Conservation (phyloP, 2,888 invertebrate genomes). For the Atethmia centrago region DNA sequence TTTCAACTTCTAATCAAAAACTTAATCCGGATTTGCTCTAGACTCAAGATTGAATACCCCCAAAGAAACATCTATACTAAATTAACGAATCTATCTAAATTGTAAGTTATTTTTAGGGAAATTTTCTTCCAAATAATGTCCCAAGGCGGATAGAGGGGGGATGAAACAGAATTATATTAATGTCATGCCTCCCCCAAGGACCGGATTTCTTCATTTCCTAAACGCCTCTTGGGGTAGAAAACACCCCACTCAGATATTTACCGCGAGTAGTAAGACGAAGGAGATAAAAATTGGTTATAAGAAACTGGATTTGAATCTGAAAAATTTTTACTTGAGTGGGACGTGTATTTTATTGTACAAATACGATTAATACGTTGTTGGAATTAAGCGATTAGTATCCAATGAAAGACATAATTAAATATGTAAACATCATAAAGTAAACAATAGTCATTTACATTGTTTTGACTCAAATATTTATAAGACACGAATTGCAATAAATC, state of each 20-base stretch:
- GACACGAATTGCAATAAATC: not conserved
- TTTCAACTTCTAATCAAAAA: constrained; percentile 29
- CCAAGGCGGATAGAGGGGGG: constrained; percentile 67
- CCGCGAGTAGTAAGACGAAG: constrained; percentile 61
- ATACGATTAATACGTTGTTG: no score
- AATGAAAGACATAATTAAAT: no score
- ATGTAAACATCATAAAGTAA: no score
- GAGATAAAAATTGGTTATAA: constrained; percentile 56
- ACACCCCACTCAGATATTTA: constrained; percentile 65
- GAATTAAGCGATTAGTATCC: no score
- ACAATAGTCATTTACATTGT: no score
- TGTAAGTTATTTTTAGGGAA: constrained; percentile 65
- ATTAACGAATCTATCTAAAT: constrained; percentile 60
- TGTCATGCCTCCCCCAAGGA: constrained; percentile 68
- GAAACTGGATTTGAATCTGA: constrained; percentile 30
- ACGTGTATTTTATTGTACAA: not conserved
- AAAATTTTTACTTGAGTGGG: constrained; percentile 28
- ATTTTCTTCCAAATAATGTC: constrained; percentile 70
- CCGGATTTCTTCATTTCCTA: constrained; percentile 86
- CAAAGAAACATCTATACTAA: constrained; percentile 46
- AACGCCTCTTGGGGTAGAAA: constrained; percentile 69
- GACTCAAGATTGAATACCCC: constrained; percentile 40
- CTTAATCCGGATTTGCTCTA: constrained; percentile 27
- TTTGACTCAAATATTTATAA: no score
- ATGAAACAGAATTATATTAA: constrained; percentile 80